Conservation (phyloP, 2,888 invertebrate genomes). For the Macaria liturata region DNA sequence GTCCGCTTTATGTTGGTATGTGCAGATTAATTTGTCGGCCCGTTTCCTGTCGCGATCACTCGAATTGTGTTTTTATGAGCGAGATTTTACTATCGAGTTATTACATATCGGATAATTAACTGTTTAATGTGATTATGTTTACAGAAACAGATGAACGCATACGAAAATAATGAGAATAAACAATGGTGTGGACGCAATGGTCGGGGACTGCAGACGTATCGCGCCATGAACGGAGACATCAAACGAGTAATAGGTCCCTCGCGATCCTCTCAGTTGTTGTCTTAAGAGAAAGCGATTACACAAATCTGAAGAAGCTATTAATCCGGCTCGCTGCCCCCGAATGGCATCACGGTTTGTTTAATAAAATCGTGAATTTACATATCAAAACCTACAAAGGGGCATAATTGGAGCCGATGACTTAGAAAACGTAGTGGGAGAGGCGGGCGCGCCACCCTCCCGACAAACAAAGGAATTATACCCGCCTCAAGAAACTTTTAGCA, state of each 20-base stretch:
- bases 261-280: slow-evolving; percentile 72
- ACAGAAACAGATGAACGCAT: slow-evolving; percentile 23
- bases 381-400: slow-evolving; percentile 84
- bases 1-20: slow-evolving; percentile 76
- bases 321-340: slow-evolving; percentile 81
- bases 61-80: slow-evolving; percentile 53
- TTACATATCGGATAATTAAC: slow-evolving; percentile 35
- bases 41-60: slow-evolving; percentile 60
- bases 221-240: slow-evolving; percentile 44
- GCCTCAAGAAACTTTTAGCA: slow-evolving; percentile 84
- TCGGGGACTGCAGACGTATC: slow-evolving; percentile 37
- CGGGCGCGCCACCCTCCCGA: slow-evolving; percentile 71
- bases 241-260: slow-evolving; percentile 65
- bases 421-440: slow-evolving; percentile 81
- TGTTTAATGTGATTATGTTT: slow-evolving; percentile 31
- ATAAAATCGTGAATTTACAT: slow-evolving; percentile 84
- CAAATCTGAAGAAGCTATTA: slow-evolving; percentile 83
- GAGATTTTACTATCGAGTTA: slow-evolving; percentile 34
- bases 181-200: slow-evolving; percentile 19
- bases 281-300: slow-evolving; percentile 83
- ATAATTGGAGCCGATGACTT: slow-evolving; percentile 84
- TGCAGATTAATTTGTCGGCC: slow-evolving; percentile 73
- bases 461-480: slow-evolving; percentile 84
- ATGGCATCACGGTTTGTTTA: slow-evolving; percentile 84
- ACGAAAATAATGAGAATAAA: slow-evolving; percentile 22